These are phyloP conservation scores for Dasysyrphus albostriatus DNA, from an alignment of 2,888 invertebrate genomes.

Conservation along the genomic window DNA sequence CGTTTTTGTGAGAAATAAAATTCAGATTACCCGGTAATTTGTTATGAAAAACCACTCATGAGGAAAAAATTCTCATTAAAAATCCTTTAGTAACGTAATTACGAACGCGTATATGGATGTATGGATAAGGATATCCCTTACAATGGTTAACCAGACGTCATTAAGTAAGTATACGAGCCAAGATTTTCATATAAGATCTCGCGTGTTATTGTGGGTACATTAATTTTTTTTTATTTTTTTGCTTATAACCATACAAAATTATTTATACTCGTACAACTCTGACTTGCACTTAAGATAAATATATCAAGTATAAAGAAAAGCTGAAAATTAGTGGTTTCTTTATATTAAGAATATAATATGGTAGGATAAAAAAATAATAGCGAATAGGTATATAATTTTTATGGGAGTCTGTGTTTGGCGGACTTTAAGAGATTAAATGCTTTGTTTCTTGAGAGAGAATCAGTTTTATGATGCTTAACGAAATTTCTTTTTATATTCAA, in stretches of 20 bases:
- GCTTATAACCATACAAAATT: not conserved
- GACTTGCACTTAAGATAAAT: not conserved
- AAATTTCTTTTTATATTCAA: not conserved
- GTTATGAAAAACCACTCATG: slow-evolving; percentile 25
- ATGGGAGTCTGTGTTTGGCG: not conserved
- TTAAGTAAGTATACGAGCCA: not conserved
- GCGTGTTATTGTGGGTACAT: not conserved
- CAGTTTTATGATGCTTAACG: not conserved
- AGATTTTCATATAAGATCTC: slow-evolving; percentile 3
- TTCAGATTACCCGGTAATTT: slow-evolving; percentile 19
- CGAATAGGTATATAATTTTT: not conserved
- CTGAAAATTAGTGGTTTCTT: slow-evolving; percentile 3
- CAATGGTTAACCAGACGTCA: not conserved
- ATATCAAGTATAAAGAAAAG: not conserved
- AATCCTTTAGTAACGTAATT: slow-evolving; percentile 33
- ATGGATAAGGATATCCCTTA: not conserved
- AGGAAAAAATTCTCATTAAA: slow-evolving; percentile 27
- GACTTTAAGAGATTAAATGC: not conserved
- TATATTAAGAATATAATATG: not conserved
- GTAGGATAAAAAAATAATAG: slow-evolving; percentile 1
- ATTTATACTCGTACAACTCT: not conserved
- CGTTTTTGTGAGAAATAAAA: slow-evolving; percentile 10
- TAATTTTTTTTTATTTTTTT: not conserved
- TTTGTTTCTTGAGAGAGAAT: not conserved
- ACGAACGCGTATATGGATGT: not conserved